Base-by-base conservation (phyloP, 2,797 vertebrate genomes). In the Sphenodon punctatus region DNA sequence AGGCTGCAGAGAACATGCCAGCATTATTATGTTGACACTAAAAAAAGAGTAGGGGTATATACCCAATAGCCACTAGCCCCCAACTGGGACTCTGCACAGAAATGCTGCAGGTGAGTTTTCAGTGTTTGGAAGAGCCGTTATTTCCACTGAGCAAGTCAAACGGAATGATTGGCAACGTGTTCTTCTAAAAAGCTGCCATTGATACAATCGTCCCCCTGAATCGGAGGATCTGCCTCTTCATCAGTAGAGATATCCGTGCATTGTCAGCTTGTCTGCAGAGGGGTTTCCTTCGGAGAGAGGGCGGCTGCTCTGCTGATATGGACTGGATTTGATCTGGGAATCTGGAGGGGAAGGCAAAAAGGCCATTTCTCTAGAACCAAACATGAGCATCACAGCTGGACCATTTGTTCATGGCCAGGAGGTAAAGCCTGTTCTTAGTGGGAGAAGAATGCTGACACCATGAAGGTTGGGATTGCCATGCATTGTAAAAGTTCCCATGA, bases 1-100 rank as follows among this genome's bases (percentile, higher is more conserved):
- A 64, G 30, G 32, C 38, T 51, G 27, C 3, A 51, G 20, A 56
- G 32, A 56, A 6, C 17, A 1, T 9, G 30, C 25, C 8, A 41
- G 1, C 0, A 30, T 34, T 36, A 32, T 34, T 32, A 30, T 13
- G 30, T 34, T 11, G 27, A n/a, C n/a, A n/a, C n/a, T n/a, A n/a
- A 17, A 53, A 53, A 17, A 27, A 36, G 34, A 36, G 36, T 34
- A 36, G 36, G 36, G 36, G 36, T 9, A 36, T 34, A 9, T 36
- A 36, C 3, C 7, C 34, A 36, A 4, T 58, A 34, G 55, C 32
- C 55, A 58, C n/a, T n/a, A 36, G 55, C 12, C 10, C 22, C 4
- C 3, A 1, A 1, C 34, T 25, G 22, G 27, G 22, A 4, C 48
- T 30, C n/a, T n/a, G n/a, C n/a, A 8, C 6, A 73, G 20, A 4